Percentiles rank a stretch among this genome's conserved stretches.
Conservation (phyloP, 2,797 vertebrate genomes). For the Salarias fasciatus region DNA sequence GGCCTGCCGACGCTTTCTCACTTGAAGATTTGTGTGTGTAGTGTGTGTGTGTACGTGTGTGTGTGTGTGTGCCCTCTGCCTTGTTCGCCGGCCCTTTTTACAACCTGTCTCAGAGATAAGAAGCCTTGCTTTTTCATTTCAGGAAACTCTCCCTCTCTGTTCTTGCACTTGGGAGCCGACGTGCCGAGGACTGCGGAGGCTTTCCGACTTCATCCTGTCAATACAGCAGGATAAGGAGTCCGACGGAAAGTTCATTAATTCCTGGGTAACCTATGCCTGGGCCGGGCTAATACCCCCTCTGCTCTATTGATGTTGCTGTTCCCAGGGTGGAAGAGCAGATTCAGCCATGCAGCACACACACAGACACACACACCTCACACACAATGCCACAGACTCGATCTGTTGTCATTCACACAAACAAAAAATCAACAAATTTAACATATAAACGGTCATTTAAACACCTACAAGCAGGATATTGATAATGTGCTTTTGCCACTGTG, state of each 20-base stretch:
- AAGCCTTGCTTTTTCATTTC: conserved; percentile 57
- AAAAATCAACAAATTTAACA: not conserved
- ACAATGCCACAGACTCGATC: conserved; percentile 10
- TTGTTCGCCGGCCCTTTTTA: conserved; percentile 60
- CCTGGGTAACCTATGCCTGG: conserved; percentile 70
- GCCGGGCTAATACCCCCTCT: conserved; percentile 63
- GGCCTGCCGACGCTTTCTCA: conserved; percentile 40
- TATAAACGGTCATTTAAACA: not conserved
- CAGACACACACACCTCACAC: conserved; percentile 20
- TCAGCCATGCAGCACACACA: conserved; percentile 47
- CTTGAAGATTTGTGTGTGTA: conserved; percentile 32
- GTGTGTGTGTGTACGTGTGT: conserved; percentile 40
- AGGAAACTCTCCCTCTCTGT: conserved; percentile 50
- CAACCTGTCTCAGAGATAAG: conserved; percentile 72
- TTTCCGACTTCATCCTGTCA: conserved; percentile 73
- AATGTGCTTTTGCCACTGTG: not conserved
- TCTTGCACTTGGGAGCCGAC: conserved; percentile 46
- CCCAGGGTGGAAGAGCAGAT: conserved; percentile 63
- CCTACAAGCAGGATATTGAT: not conserved
- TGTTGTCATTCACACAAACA: conserved; percentile 4
- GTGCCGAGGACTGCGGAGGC: conserved; percentile 54
- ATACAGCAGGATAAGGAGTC: conserved; percentile 72
- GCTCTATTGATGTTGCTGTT: conserved; percentile 75
- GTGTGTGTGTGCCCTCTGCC: conserved; percentile 49
- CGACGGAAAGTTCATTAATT: conserved; percentile 78